phyloP scores from a whole-genome alignment of 2,888 invertebrate genomes.

The Cerceris rybyensis region DNA sequence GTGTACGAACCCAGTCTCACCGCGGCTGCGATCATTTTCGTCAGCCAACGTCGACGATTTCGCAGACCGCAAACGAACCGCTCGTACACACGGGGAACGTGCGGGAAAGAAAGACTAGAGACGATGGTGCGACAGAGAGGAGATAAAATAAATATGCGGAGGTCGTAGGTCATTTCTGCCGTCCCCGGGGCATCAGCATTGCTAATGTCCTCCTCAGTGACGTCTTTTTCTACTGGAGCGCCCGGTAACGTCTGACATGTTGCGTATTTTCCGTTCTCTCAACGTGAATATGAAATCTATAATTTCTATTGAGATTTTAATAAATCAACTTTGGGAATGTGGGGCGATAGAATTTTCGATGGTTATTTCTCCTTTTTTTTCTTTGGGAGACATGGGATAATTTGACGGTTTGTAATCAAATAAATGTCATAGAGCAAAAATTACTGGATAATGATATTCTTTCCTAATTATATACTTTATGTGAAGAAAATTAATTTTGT shows the following conservation, averaged over 20 bases:
- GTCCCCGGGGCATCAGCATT: conserved; percentile 74
- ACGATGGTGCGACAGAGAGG: conserved; percentile 12
- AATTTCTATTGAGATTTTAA: too few relatives aligned
- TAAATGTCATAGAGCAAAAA: too few relatives aligned
- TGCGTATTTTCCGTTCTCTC: too few relatives aligned
- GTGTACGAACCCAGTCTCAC: conserved; percentile 20
- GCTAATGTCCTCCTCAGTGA: conserved; percentile 70
- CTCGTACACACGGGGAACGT: not conserved
- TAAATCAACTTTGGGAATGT: too few relatives aligned
- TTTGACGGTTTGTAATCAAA: too few relatives aligned
- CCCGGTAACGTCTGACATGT: not conserved
- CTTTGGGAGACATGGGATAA: too few relatives aligned
- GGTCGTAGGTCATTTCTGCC: conserved; percentile 71
- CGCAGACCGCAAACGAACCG: conserved; percentile 27
- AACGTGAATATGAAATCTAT: too few relatives aligned
- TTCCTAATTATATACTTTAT: too few relatives aligned
- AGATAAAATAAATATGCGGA: conserved; percentile 68
- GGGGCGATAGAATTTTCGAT: too few relatives aligned
- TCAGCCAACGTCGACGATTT: conserved; percentile 29
- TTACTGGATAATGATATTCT: too few relatives aligned
- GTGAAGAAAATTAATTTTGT: too few relatives aligned
- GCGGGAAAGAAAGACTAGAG: conserved; percentile 1
- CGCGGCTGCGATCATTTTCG: conserved; percentile 43
- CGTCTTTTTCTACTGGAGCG: conserved; percentile 49
- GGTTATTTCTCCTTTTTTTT: too few relatives aligned